Evolutionary conservation across 1,140 invertebrate species (phyloP).

Genomic region (Caenorhabditis elegans): WBcel235 BX284602.5:10003501-10004000

Average conservation of each 20-base stretch:
- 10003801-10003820: no score
- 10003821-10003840: no score
- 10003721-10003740: neutral
- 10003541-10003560: constrained; percentile 30
- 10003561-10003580: neutral
- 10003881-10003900: no score
- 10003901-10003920: no score
- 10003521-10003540: constrained; percentile 2
- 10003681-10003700: neutral
- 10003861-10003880: no score
- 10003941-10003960: no score
- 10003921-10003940: no score
- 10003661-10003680: neutral
- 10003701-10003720: constrained; percentile 2
- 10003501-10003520: constrained; percentile 10
- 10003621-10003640: neutral
- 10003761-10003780: neutral
- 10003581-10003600: constrained; percentile 1
- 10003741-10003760: neutral
- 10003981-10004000: no score
- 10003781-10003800: no score
- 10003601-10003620: neutral
- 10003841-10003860: no score
- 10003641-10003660: constrained; percentile 5
- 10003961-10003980: no score